These are phyloP conservation scores for Coenobita brevimanus DNA, from an alignment of 1,140 invertebrate genomes.

Conservation along the genomic window DNA sequence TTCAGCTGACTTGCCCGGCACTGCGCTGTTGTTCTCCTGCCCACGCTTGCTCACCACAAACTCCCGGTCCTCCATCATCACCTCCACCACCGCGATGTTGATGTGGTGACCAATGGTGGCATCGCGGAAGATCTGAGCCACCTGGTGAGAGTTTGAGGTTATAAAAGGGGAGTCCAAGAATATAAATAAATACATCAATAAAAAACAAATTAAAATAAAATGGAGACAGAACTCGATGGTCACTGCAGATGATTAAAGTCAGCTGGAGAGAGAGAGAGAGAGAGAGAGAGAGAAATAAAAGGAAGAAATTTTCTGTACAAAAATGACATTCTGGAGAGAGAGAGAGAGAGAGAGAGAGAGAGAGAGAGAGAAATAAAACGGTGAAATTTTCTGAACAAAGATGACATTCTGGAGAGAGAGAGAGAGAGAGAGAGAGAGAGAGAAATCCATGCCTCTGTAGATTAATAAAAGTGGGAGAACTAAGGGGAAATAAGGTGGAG, in stretches of 20 bases:
- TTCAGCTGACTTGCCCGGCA: conserved; percentile 76
- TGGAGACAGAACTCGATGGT: conserved; percentile 27
- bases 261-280: background rate
- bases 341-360: conserved; percentile 10
- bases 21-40: conserved; percentile 56
- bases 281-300: background rate
- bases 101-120: conserved; percentile 87
- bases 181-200: background rate
- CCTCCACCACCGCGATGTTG: conserved; percentile 81
- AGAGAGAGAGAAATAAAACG: background rate
- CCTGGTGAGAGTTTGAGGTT: conserved; percentile 74
- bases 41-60: conserved; percentile 46
- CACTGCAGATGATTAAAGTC: background rate
- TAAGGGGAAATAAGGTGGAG: background rate
- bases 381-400: background rate
- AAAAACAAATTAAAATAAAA: background rate
- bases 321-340: background rate
- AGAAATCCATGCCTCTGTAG: background rate
- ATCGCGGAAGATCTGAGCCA: conserved; percentile 85
- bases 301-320: background rate
- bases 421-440: conserved; percentile 10
- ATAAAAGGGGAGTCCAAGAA: background rate
- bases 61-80: conserved; percentile 42
- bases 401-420: background rate
- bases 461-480: background rate